phyloP scores from a whole-genome alignment of 2,797 vertebrate genomes.

The Muraenolepis orangiensis region DNA sequence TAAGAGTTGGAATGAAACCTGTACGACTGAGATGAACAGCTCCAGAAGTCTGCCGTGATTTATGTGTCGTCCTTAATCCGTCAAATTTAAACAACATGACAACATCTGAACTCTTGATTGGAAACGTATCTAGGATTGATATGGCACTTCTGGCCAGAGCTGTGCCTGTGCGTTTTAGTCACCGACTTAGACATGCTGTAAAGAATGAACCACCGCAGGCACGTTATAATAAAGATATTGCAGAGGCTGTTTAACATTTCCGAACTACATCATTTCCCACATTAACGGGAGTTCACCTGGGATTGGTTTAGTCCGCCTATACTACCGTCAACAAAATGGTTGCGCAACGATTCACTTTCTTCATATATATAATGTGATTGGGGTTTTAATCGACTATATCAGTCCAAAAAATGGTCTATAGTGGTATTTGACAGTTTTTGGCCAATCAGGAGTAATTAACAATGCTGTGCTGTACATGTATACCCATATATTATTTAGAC shows the following conservation, averaged over 20 bases:
- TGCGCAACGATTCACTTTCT: not conserved
- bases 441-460: not conserved
- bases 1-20: not conserved
- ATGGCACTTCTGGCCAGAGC: not conserved
- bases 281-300: not conserved
- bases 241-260: not conserved
- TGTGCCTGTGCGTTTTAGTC: not conserved
- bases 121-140: not conserved
- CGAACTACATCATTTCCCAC: not conserved
- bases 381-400: not conserved
- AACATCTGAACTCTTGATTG: not conserved
- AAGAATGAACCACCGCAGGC: not conserved
- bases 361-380: not conserved
- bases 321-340: not conserved
- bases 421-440: not conserved
- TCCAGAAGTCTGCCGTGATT: not conserved
- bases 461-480: no score
- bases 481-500: no score
- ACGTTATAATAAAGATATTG: no score
- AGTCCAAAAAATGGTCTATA: not conserved
- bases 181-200: not conserved
- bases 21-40: no score
- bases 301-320: not conserved
- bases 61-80: not conserved
- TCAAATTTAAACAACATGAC: not conserved